Conservation (phyloP, 2,797 vertebrate species). For the Acanthiza pusilla region DNA sequence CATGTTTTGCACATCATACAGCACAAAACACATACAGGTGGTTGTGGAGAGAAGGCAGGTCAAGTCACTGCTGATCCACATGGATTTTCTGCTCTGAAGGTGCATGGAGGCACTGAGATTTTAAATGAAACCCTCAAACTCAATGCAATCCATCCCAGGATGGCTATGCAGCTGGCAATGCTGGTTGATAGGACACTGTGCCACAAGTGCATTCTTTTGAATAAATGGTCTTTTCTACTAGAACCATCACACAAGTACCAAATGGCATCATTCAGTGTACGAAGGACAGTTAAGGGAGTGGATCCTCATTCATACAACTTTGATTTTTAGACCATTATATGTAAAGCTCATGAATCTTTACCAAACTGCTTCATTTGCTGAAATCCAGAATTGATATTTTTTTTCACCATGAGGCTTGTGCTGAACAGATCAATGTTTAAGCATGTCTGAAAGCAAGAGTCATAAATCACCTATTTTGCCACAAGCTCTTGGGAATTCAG, state of each 20-base stretch:
- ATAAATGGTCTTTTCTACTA: not conserved
- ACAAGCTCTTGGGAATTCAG: not conserved
- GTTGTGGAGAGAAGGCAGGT: not conserved
- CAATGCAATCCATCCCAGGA: no score
- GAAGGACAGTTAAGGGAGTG: not conserved
- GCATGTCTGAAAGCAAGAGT: not conserved
- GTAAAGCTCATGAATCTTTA: not conserved
- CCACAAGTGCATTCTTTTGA: not conserved
- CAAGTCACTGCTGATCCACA: not conserved
- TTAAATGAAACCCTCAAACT: not conserved
- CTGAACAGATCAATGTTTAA: conserved; percentile 37
- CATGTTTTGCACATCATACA: not conserved
- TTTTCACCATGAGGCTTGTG: not conserved
- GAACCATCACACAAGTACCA: not conserved
- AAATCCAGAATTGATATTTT: conserved; percentile 29
- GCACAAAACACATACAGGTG: not conserved
- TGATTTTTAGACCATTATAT: not conserved
- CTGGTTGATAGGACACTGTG: not conserved
- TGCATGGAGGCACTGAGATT: not conserved
- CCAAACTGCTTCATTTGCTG: not conserved
- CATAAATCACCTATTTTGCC: conserved; percentile 7
- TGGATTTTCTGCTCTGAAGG: not conserved
- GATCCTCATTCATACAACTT: not conserved
- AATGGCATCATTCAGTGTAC: not conserved
- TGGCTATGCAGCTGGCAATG: not conserved